These are phyloP conservation scores for Axinella damicornis DNA, from an alignment of 37 sponge, comb jelly and placozoan genomes.

Conservation along the genomic window DNA sequence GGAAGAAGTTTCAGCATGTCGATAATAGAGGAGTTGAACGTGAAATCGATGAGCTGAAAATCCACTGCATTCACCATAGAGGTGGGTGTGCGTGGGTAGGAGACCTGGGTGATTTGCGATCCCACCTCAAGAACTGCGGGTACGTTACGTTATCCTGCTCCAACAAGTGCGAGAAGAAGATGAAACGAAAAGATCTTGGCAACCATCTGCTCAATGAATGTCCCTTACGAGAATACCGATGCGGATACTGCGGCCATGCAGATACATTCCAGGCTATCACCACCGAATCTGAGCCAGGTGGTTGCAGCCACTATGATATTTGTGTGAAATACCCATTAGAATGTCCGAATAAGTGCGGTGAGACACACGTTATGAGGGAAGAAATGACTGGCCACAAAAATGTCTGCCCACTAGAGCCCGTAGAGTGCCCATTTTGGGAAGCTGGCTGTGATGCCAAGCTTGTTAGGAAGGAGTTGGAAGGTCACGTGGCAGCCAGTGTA, in stretches of 20 bases:
- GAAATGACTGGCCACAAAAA: slow-evolving; percentile 22
- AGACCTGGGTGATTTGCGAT: too few relatives aligned
- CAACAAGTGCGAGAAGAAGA: neutral
- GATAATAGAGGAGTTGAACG: too few relatives aligned
- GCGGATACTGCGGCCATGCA: neutral
- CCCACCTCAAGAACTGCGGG: too few relatives aligned
- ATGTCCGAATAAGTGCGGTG: slow-evolving; percentile 47
- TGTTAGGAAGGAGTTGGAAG: neutral
- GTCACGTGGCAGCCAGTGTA: neutral
- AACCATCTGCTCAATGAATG: neutral
- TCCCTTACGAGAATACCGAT: neutral
- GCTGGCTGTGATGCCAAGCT: slow-evolving; percentile 43
- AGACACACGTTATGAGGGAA: neutral
- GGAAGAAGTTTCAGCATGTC: too few relatives aligned
- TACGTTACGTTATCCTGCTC: neutral
- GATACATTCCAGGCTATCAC: neutral
- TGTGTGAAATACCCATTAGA: slow-evolving; percentile 40
- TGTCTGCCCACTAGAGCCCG: slow-evolving; percentile 14
- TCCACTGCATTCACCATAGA: too few relatives aligned
- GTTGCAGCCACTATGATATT: neutral
- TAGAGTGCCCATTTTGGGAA: slow-evolving; percentile 25
- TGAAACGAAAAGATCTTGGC: neutral
- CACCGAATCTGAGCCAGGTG: too few relatives aligned
- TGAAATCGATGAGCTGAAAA: too few relatives aligned
- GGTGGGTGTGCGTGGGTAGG: too few relatives aligned